Percentiles rank a stretch among this genome's conserved stretches.
Evolutionary conservation across 2,888 invertebrate species (phyloP).

Genomic region (Mythimna pallens): DNA sequence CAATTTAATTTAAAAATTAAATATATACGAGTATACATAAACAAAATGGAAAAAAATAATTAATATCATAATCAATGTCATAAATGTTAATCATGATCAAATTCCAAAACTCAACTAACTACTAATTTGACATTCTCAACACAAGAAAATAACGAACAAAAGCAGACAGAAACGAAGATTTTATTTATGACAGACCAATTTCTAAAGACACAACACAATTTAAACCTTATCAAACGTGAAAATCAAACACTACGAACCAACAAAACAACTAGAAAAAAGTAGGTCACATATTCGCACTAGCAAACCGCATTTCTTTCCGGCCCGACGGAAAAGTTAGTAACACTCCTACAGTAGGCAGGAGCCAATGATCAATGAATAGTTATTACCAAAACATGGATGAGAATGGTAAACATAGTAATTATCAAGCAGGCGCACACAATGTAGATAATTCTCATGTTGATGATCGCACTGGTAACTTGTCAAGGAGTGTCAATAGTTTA

Average conservation of each 20-base stretch:
- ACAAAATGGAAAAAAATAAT: too few species aligned
- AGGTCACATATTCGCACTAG: constrained; percentile 24
- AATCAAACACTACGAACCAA: constrained; percentile 6
- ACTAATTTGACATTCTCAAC: too few species aligned
- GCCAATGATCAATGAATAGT: not conserved
- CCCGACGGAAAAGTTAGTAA: constrained; percentile 7
- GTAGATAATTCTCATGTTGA: constrained; percentile 37
- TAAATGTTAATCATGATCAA: too few species aligned
- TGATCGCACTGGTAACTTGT: constrained; percentile 29
- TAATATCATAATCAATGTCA: too few species aligned
- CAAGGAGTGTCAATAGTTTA: constrained; percentile 52
- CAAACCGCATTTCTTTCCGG: constrained; percentile 27
- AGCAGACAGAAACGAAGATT: not conserved
- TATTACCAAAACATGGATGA: constrained; percentile 42
- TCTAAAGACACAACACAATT: constrained; percentile 5
- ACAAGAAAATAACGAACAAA: not conserved
- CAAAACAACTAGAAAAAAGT: constrained; percentile 31
- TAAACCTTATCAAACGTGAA: constrained; percentile 26
- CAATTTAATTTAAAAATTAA: too few species aligned
- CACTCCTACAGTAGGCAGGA: not conserved
- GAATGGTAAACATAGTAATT: constrained; percentile 30
- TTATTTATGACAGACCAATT: not conserved
- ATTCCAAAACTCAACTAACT: too few species aligned
- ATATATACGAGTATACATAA: too few species aligned
- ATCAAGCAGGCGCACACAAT: constrained; percentile 14